Conservation (phyloP, 2,797 vertebrate genomes). For the Ara ararauna region DNA sequence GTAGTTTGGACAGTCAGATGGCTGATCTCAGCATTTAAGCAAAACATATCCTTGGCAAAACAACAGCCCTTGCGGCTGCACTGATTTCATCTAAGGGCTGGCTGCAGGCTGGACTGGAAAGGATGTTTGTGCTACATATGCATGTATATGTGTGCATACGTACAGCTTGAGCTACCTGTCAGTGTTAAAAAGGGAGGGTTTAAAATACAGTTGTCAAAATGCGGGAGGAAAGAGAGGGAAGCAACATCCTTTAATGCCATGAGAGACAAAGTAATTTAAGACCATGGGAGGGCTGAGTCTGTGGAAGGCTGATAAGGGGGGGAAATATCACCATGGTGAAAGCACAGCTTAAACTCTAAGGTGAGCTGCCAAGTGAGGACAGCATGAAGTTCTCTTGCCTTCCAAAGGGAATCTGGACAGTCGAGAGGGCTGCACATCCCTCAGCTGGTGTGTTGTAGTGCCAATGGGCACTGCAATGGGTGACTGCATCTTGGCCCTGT, state of each 20-base stretch:
- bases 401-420: not conserved
- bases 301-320: not conserved
- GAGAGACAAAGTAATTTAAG: not conserved
- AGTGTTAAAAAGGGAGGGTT: not conserved
- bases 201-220: not conserved
- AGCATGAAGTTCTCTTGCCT: not conserved
- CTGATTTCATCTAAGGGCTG: not conserved
- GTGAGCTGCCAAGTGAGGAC: not conserved
- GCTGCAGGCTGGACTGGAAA: not conserved
- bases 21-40: not conserved
- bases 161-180: not conserved
- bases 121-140: not conserved
- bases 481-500: not conserved
- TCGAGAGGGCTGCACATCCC: not conserved
- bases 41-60: conserved; percentile 13
- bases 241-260: not conserved
- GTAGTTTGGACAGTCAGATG: conserved; percentile 10
- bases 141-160: not conserved
- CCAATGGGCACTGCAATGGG: accelerated
- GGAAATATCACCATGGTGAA: not conserved
- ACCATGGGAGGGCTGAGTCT: not conserved
- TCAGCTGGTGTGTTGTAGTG: not conserved
- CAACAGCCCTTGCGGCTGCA: not conserved
- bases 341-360: not conserved
- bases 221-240: not conserved